Percentiles rank a stretch among this genome's conserved stretches.
These are phyloP conservation scores for Gracilinanus agilis DNA, from an alignment of 2,113 vertebrate genomes.

Conservation along the genomic window DNA sequence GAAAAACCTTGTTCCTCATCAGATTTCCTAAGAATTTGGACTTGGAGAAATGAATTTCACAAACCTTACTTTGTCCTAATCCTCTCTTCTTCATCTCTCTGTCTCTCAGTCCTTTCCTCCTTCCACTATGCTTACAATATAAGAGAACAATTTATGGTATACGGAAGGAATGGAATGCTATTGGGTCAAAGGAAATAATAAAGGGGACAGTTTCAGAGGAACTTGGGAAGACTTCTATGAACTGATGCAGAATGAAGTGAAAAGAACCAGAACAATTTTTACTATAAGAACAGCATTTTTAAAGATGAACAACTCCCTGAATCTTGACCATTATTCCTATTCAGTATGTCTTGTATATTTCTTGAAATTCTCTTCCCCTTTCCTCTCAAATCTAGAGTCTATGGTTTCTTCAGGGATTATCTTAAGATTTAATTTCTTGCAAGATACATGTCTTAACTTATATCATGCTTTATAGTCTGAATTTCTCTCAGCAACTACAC, in stretches of 20 bases:
- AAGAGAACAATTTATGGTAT: not conserved
- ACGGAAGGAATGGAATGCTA: not conserved
- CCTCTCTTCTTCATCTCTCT: not conserved
- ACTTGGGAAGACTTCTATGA: not conserved
- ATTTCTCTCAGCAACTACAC: not conserved
- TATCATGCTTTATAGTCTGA: not conserved
- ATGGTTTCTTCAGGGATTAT: not conserved
- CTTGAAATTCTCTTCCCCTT: not conserved
- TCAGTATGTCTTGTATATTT: not conserved
- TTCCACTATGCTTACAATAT: not conserved
- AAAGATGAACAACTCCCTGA: not conserved
- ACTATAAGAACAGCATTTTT: not conserved
- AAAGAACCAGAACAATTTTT: not conserved
- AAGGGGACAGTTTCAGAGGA: not conserved
- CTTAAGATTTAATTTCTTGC: not conserved
- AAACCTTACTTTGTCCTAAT: not conserved
- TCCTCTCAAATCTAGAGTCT: not conserved
- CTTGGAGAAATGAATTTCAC: not conserved
- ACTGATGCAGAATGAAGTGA: not conserved
- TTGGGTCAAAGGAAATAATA: not conserved
- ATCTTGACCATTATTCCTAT: not conserved
- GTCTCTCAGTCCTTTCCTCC: not conserved
- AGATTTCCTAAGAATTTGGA: not conserved
- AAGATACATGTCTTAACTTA: not conserved
- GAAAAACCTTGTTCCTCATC: not conserved